phyloP scores from a whole-genome alignment of 2,797 vertebrate species.

The Mormyrus proboscirostris region DNA sequence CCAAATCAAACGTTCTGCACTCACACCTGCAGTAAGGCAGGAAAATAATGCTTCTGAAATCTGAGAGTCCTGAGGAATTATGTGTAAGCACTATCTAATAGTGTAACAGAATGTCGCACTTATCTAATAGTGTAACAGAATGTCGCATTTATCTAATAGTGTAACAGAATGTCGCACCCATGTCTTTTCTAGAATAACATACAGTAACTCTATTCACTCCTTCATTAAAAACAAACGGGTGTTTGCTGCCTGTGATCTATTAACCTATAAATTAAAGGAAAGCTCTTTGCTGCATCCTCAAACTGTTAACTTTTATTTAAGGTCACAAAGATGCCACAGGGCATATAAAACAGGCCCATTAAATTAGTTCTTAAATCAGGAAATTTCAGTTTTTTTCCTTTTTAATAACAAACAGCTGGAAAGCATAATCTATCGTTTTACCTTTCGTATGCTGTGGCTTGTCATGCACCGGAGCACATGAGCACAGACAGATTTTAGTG shows the following conservation, averaged over 20 bases:
- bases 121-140: not conserved
- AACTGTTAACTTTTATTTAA: constrained; percentile 7
- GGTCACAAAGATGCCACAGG: constrained; percentile 3
- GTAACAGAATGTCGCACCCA: not conserved
- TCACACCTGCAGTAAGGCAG: not conserved
- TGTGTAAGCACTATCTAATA: not conserved
- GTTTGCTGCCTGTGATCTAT: not conserved
- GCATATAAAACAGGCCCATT: not conserved
- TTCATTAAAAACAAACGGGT: not conserved
- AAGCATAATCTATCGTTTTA: not conserved
- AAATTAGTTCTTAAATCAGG: not conserved
- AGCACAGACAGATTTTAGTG: not conserved
- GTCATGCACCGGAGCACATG: not conserved
- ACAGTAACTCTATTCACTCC: not conserved
- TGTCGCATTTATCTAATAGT: too few relatives aligned
- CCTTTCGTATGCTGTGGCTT: not conserved
- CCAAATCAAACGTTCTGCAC: not conserved
- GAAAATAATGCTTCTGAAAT: not conserved
- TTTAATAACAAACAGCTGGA: not conserved
- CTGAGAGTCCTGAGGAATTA: not conserved
- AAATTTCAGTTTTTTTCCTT: not conserved
- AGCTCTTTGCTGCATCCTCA: not conserved
- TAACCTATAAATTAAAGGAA: not conserved
- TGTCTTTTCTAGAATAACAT: not conserved
- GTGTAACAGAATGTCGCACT: not conserved